Conservation (phyloP, 1,140 invertebrate genomes). For the Drosophila sturtevanti region DNA sequence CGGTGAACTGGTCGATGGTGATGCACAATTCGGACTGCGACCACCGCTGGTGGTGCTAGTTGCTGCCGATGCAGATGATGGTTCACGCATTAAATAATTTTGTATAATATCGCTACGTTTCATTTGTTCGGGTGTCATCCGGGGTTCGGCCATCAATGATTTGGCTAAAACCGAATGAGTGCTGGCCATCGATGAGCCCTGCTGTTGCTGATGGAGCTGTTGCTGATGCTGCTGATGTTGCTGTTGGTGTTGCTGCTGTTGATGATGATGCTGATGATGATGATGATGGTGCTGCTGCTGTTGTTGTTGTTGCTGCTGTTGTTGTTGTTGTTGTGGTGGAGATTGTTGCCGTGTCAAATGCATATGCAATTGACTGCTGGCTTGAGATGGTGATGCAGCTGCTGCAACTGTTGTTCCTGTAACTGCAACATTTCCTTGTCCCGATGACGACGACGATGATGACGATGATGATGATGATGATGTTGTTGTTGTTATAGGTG, state of each 20-base stretch:
- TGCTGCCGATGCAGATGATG: conserved; percentile 78
- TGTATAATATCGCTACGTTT: conserved; percentile 95
- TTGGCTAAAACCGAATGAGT: conserved; percentile 94
- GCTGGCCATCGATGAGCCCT: conserved; percentile 86
- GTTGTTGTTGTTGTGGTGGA: conserved; percentile 43
- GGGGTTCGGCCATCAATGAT: conserved; percentile 93
- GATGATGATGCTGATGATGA: conserved; percentile 30
- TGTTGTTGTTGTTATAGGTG: conserved; percentile 26
- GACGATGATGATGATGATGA: conserved; percentile 40
- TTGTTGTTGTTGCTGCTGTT: conserved; percentile 41
- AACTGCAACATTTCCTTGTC: background rate
- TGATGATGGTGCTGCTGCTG: conserved; percentile 40
- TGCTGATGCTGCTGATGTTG: conserved; percentile 41
- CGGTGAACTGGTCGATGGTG: conserved; percentile 53
- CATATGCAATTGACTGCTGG: conserved; percentile 83
- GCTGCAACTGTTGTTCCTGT: background rate
- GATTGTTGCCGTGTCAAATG: conserved; percentile 82
- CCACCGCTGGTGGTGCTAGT: conserved; percentile 63
- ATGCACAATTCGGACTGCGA: conserved; percentile 65
- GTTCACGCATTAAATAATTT: conserved; percentile 92
- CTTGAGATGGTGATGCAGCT: conserved; percentile 54
- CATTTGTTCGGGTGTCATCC: conserved; percentile 94
- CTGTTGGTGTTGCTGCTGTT: conserved; percentile 37
- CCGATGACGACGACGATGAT: conserved; percentile 32
- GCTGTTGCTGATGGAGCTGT: conserved; percentile 40